Evolutionary conservation across 2,888 invertebrate genomes (phyloP), one percentile per base, ranked within the genome.

Genomic region (Sinhomidia bicolor): DNA sequence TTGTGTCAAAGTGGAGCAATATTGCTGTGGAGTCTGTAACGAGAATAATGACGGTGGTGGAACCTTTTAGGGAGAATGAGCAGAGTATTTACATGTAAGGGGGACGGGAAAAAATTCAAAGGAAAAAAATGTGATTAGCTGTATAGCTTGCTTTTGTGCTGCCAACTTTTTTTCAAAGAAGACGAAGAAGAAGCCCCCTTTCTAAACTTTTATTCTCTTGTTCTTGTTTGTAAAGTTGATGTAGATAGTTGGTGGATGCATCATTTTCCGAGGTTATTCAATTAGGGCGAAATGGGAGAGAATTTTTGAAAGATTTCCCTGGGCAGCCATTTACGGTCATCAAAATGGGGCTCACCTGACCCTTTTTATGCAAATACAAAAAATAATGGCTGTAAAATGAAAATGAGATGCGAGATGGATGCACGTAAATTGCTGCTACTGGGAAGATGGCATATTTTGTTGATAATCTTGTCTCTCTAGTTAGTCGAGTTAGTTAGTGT

Each of bases 281-380:
- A 85, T 78, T 85, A 78, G 78, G 62, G 23, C 44, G 36, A 62
- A 85, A 85, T 85, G 85, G 85, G 74, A 62, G 44, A 54, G 54
- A 83, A 74, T 57, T 78, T 85, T 83, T 62, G 20, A 14, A 62
- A 85, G 78, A 85, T 85, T 85, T 85, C 85, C 85, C 85, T 36
- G 76, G 85, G 85, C 54, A 79, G 78, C 65, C 65, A 85, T 85
- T 85, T 85, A 85, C 79, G 78, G 68, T 85, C 85, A 74, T 85
- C 62, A 68, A 26, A 85, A 76, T 85, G 51, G 85, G 79, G 68
- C 79, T 85, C 85, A 85, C 85, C 85, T 85, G 85, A 85, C 85
- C 85, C 68, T 65, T 47, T 44, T 65, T 79, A 85, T 85, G 85
- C 85, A 85, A 85, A 85, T 85, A 17, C 54, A 57, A 57, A n/a